A percentile compares a stretch with the other conserved stretches of the same genome.
Evolutionary conservation across 1,140 invertebrate species (phyloP).

Genomic region (Copidosoma floridanum): DNA sequence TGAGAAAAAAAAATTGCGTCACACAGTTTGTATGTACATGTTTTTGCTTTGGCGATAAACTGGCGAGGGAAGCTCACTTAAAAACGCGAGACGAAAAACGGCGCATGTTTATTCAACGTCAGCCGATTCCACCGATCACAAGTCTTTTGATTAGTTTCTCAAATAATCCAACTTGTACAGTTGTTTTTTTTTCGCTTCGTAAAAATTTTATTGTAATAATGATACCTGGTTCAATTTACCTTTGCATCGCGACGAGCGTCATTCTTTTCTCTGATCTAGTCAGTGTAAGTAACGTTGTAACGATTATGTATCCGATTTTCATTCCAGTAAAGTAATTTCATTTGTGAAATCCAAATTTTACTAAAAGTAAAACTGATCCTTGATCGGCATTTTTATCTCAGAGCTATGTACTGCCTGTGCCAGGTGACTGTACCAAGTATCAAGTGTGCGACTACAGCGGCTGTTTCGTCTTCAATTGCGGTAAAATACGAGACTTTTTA

Average conservation of each 20-base stretch:
- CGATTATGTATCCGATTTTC: too few relatives aligned
- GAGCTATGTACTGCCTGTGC: slow-evolving; percentile 34
- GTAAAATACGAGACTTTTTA: too few relatives aligned
- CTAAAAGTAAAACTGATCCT: too few relatives aligned
- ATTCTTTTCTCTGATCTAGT: slow-evolving; percentile 2
- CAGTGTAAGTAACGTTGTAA: slow-evolving; percentile 1
- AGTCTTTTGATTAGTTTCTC: too few relatives aligned
- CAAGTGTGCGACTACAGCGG: slow-evolving; percentile 50
- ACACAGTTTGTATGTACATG: not conserved
- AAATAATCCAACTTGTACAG: too few relatives aligned
- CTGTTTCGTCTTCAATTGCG: slow-evolving; percentile 45
- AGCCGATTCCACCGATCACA: slow-evolving; percentile 1
- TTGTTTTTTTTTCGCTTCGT: slow-evolving; percentile 3
- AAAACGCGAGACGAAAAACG: not conserved
- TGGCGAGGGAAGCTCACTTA: not conserved
- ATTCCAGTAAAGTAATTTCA: too few relatives aligned
- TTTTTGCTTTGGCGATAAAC: not conserved
- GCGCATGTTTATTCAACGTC: not conserved
- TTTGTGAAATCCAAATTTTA: too few relatives aligned
- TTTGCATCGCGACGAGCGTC: not conserved
- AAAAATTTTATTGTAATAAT: too few relatives aligned
- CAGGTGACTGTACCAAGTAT: slow-evolving; percentile 51
- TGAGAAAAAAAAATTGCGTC: not conserved
- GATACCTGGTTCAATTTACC: slow-evolving; percentile 6
- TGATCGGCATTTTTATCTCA: slow-evolving; percentile 22